These are phyloP conservation scores for Phasianus colchicus DNA, from an alignment of 2,113 vertebrate species.

Conservation along the genomic window DNA sequence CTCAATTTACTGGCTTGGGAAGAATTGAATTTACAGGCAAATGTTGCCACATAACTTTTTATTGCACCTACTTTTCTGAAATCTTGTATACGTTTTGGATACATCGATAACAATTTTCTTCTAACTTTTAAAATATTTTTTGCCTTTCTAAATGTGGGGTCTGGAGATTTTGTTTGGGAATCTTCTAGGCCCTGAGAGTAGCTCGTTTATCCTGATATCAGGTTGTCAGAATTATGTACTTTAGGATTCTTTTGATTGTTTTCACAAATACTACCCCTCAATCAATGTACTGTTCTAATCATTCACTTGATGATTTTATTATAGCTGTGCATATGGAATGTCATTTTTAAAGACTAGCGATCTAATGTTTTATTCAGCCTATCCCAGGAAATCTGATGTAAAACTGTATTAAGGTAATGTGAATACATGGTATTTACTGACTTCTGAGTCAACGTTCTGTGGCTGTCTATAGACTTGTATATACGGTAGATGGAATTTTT, in stretches of 20 bases:
- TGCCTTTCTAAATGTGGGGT: not conserved
- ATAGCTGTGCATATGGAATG: not conserved
- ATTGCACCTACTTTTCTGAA: not conserved
- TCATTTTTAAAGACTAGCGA: slow-evolving; percentile 22
- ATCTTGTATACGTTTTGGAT: not conserved
- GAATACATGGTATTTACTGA: not conserved
- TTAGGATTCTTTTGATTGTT: slow-evolving; percentile 8
- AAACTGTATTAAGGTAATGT: not conserved
- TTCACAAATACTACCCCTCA: not conserved
- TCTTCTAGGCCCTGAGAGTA: not conserved
- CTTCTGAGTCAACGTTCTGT: not conserved
- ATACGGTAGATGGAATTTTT: not conserved
- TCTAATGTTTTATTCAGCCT: slow-evolving; percentile 8
- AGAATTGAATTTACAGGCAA: not conserved
- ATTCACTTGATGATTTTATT: slow-evolving; percentile 9
- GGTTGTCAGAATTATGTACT: not conserved
- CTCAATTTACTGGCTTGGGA: not conserved
- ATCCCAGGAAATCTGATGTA: not conserved
- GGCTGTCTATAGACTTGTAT: not conserved
- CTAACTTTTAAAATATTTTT: not conserved
- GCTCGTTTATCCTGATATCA: not conserved
- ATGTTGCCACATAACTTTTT: not conserved
- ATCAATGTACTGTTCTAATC: not conserved
- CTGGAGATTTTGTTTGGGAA: not conserved
- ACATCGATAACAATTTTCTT: not conserved